Evolutionary conservation across 2,797 vertebrate species (phyloP).

Genomic region (Gymnocypris eckloni): DNA sequence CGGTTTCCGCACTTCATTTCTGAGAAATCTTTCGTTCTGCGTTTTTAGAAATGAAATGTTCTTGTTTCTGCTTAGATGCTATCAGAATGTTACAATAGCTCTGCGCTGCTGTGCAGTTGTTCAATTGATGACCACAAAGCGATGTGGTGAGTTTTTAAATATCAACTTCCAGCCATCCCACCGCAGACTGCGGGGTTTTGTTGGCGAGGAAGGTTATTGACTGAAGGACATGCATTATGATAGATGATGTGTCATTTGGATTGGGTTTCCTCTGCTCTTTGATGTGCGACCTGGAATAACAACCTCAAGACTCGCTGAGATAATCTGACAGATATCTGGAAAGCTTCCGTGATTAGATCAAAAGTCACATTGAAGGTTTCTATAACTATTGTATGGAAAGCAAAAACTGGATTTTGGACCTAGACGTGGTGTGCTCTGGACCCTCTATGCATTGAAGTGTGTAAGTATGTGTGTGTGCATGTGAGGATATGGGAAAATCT

Average conservation of each 20-base stretch:
- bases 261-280: conserved; percentile 46
- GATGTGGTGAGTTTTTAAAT: conserved; percentile 33
- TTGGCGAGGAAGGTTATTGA: conserved; percentile 42
- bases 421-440: conserved; percentile 21
- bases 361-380: conserved; percentile 33
- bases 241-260: conserved; percentile 46
- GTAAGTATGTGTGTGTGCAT: neutral
- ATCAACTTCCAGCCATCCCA: conserved; percentile 9
- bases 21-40: conserved; percentile 36
- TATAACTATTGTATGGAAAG: conserved; percentile 31
- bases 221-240: conserved; percentile 41
- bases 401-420: conserved; percentile 26
- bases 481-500: conserved; percentile 28
- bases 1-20: conserved; percentile 23
- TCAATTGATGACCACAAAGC: neutral
- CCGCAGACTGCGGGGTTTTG: conserved; percentile 27
- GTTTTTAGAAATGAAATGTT: conserved; percentile 3
- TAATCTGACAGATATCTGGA: conserved; percentile 15
- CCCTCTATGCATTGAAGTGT: conserved; percentile 17
- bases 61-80: conserved; percentile 25
- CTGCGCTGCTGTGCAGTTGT: neutral
- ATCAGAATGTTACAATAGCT: neutral
- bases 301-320: conserved; percentile 31
- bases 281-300: conserved; percentile 44
- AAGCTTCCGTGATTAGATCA: conserved; percentile 36